Evolutionary conservation across 2,888 invertebrate species (phyloP), one percentile per base, ranked within the genome.

Genomic region (Hypomecis punctinalis): DNA sequence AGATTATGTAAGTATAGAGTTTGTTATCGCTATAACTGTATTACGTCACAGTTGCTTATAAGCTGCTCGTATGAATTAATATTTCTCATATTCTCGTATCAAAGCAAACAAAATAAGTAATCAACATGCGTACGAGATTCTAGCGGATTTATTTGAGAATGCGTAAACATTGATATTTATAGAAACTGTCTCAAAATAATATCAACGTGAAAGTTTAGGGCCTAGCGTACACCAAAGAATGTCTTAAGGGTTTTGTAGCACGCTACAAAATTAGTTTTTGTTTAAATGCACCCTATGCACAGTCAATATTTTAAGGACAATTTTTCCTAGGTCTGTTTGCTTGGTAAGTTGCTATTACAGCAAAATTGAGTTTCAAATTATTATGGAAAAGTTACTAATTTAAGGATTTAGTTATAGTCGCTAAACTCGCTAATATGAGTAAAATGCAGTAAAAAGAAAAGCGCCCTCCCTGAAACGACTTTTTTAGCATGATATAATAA

Each of bases 111-210:
- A 61, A 52, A 53, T 63, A 58, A 65, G 53, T 65, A 68, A 66
- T 63, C 53, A 63, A 65, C 58, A 67, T 61, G 54, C 61, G 48
- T 61, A 54, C 53, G 23, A 62, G 43, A 56, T 60, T 45, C 54
- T 66, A 56, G 53, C 53, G 11, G 62, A 56, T 64, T 68, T 67
- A 53, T 59, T 56, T 56, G 61, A 52, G 45, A 58, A 56, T 61
- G 61, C 36, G 62, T 64, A 65, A 68, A 69, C 61, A 69, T 66
- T 60, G 66, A 71, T 67, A 60, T 70, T 66, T 67, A 66, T 64
- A 57, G 35, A 54, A 47, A 53, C 53, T 66, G 52, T 66, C 61
- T 57, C 65, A 53, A 51, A 61, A 11, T 57, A 53, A 37, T 57
- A 66, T 43, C 48, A 36, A 45, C 57, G 46, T 42, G 55, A 5